These are phyloP conservation scores for Pseudococcus jackbeardsleyi DNA, from an alignment of 2,888 invertebrate genomes.

Conservation along the genomic window DNA sequence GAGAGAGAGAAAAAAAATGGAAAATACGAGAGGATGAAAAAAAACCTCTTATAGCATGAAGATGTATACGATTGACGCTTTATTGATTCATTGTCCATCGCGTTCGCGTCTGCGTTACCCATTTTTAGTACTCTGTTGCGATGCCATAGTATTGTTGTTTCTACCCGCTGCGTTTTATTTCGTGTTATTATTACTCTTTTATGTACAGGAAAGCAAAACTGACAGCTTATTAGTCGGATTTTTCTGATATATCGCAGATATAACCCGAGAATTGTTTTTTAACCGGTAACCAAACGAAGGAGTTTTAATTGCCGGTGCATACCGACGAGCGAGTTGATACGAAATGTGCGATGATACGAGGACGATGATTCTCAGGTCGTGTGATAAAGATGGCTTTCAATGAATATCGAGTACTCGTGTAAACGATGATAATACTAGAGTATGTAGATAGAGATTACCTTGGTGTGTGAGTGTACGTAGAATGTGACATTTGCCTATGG, in stretches of 20 bases:
- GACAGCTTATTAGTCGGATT: conserved; percentile 44
- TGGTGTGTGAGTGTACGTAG: background rate
- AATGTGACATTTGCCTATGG: no score
- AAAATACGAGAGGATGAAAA: background rate
- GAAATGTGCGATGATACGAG: background rate
- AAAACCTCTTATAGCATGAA: conserved; percentile 31
- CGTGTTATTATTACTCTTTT: conserved; percentile 43
- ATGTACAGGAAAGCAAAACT: conserved; percentile 41
- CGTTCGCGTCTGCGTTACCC: conserved; percentile 50
- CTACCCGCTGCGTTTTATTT: conserved; percentile 52
- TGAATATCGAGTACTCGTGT: background rate
- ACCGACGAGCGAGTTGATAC: background rate
- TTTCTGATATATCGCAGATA: conserved; percentile 44
- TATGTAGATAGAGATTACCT: background rate
- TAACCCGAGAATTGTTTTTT: conserved; percentile 20
- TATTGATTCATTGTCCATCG: conserved; percentile 56
- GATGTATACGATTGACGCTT: conserved; percentile 56
- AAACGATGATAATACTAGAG: background rate
- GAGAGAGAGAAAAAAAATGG: conserved; percentile 6
- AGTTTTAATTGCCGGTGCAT: conserved; percentile 14
- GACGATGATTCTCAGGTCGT: background rate
- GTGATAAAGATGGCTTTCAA: background rate
- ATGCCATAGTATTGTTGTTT: conserved; percentile 40
- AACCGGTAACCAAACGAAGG: conserved; percentile 30
- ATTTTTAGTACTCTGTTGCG: conserved; percentile 50